phyloP scores from a whole-genome alignment of 2,888 invertebrate genomes.

The Anticlea derivata region DNA sequence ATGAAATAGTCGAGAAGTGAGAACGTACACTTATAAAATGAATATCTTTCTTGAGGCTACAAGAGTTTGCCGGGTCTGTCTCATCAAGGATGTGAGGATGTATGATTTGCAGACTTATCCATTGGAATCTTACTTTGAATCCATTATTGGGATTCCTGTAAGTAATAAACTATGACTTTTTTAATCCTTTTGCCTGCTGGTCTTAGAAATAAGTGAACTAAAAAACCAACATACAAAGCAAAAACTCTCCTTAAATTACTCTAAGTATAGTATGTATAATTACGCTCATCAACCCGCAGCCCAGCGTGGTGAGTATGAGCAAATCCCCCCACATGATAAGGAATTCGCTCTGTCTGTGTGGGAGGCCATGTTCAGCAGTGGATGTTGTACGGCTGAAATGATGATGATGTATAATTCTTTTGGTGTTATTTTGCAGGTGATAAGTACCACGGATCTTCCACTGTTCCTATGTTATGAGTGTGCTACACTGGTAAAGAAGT shows the following conservation, averaged over 20 bases:
- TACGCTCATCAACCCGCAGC: too few species aligned
- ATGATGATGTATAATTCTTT: too few species aligned
- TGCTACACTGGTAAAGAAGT: conserved; percentile 58
- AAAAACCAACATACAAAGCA: too few species aligned
- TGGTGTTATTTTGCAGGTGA: conserved; percentile 25
- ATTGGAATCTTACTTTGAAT: conserved; percentile 57
- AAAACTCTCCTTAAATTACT: too few species aligned
- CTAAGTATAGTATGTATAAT: too few species aligned
- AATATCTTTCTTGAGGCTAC: conserved; percentile 41
- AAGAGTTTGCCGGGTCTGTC: conserved; percentile 70
- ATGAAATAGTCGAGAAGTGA: conserved; percentile 27
- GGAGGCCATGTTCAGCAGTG: too few species aligned
- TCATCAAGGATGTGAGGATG: conserved; percentile 62
- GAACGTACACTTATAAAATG: conserved; percentile 43
- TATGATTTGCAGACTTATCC: conserved; percentile 54
- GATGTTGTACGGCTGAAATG: too few species aligned
- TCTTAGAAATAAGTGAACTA: too few species aligned
- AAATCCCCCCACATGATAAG: too few species aligned
- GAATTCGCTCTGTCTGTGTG: too few species aligned
- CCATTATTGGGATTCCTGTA: conserved; percentile 60
- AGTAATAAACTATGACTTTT: too few species aligned
- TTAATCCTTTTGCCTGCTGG: background rate
- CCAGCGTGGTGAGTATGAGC: too few species aligned
- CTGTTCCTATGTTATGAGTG: conserved; percentile 65
- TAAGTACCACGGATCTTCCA: conserved; percentile 49